Percentiles rank a stretch among this genome's conserved stretches.
These are phyloP conservation scores for Kryptolebias marmoratus DNA, from an alignment of 2,113 vertebrate genomes.

Conservation along the genomic window DNA sequence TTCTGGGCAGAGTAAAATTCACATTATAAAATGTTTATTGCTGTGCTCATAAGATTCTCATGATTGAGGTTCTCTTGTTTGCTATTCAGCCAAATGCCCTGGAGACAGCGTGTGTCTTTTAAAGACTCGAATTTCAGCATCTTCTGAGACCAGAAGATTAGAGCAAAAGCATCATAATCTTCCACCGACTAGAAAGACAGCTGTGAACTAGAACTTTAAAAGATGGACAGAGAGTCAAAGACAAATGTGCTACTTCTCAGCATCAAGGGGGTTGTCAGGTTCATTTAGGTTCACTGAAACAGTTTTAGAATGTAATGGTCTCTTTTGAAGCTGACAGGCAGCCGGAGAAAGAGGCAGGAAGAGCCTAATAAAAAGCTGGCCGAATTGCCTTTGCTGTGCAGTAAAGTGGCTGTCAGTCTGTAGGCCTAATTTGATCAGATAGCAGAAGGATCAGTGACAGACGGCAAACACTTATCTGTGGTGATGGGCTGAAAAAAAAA, in stretches of 20 bases:
- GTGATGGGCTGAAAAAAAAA: constrained; percentile 53
- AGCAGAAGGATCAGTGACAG: constrained; percentile 67
- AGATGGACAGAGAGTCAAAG: constrained; percentile 31
- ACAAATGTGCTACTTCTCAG: constrained; percentile 53
- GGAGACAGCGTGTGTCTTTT: constrained; percentile 10
- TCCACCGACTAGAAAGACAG: constrained; percentile 17
- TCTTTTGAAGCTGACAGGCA: constrained; percentile 44
- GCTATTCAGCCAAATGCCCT: constrained; percentile 8
- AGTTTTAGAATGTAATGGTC: constrained; percentile 31
- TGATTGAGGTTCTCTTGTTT: constrained; percentile 10
- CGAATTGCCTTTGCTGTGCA: constrained; percentile 66
- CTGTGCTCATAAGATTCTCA: constrained; percentile 1
- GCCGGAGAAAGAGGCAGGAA: constrained; percentile 44
- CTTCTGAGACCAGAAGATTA: constrained; percentile 6
- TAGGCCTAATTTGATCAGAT: constrained; percentile 69
- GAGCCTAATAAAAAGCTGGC: constrained; percentile 64
- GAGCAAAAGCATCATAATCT: constrained; percentile 24
- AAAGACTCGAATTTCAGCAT: constrained; percentile 11
- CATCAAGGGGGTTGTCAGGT: constrained; percentile 44
- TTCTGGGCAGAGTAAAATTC: not conserved
- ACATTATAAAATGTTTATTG: not conserved
- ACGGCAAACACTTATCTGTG: constrained; percentile 68
- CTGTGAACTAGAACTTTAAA: constrained; percentile 19
- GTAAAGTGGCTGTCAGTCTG: constrained; percentile 73
- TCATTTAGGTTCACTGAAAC: constrained; percentile 50